These are phyloP conservation scores for Asobara japonica DNA, from an alignment of 1,140 invertebrate species.

Conservation along the genomic window DNA sequence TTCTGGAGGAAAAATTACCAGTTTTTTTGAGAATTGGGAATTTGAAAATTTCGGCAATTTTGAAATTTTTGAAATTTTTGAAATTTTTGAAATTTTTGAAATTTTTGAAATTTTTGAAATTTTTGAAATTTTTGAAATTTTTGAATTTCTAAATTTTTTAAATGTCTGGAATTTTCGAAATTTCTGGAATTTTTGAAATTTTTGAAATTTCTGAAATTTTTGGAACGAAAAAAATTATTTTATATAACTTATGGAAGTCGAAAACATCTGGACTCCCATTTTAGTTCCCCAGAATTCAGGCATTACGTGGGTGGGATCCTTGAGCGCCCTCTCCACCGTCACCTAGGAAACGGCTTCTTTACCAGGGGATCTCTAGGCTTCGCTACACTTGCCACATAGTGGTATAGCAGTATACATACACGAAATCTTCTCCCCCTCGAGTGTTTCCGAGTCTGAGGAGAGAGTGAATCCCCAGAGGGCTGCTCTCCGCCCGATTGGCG, in stretches of 20 bases:
- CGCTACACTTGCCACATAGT: constrained; percentile 7
- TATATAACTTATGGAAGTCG: too few species aligned
- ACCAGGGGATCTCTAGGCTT: background rate
- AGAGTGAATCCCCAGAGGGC: constrained; percentile 14
- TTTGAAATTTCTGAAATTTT: too few species aligned
- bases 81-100: too few species aligned
- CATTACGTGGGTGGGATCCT: background rate
- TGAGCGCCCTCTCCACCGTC: constrained; percentile 12
- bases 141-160: too few species aligned
- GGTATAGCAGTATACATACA: constrained; percentile 11
- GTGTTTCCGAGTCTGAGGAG: background rate
- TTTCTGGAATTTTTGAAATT: too few species aligned
- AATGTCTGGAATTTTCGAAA: too few species aligned
- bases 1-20: too few species aligned
- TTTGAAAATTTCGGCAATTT: too few species aligned
- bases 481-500: constrained; percentile 34
- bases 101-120: too few species aligned
- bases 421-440: background rate
- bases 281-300: background rate
- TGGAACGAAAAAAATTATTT: background rate
- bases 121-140: too few species aligned
- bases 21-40: too few species aligned
- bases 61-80: too few species aligned
- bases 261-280: background rate
- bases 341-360: constrained; percentile 8